Evolutionary conservation across 1,140 invertebrate species (phyloP), one percentile per base, ranked within the genome.

Genomic region (Pseudoatta argentina): DNA sequence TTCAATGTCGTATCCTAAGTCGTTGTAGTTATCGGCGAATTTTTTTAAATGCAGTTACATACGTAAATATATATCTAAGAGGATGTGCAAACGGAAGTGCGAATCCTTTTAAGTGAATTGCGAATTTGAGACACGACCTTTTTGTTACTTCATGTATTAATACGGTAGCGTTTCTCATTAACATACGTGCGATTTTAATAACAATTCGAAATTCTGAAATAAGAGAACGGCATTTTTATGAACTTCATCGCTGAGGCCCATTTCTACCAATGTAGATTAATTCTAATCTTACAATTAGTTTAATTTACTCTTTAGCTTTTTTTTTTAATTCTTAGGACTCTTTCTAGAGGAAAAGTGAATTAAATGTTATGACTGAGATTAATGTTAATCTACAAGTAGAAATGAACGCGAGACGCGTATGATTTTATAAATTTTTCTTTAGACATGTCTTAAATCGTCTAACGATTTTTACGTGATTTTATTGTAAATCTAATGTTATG

Each of bases 401-500:
- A 44, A 44, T 44, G 39, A 10, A 44, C 39, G 10, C 12, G 24
- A 48, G 24, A 75, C 27, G 2, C 51, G 21, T 83, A 73, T 75
- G 69, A n/a, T 83, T 75, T 61, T 75, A 39, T 75, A 61, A 73
- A 16, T 8, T 83, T 83, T 83, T 14, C 44, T 83, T 83, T 83
- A 51, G 55, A 21, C 57, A 57, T 69, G 69, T 39, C 79, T 83
- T 61, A 24, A 73, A 83, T 83, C 69, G 55, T 83, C 79, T 61
- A 71, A 83, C 69, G 69, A 83, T 73, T 83, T 61, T 75, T 75
- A 83, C 55, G 66, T 72, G n/a, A 83, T 73, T 83, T 83, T 83
- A 61, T 73, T 75, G 27, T 82, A 67, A 73, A 83, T 55, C 57
- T 61, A 83, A 69, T 39, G 39, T 48, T 51, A 83, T 8, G 55